Evolutionary conservation across 2,888 invertebrate species (phyloP), one percentile per base, ranked within the genome.

Genomic region (Conistra vaccinii): DNA sequence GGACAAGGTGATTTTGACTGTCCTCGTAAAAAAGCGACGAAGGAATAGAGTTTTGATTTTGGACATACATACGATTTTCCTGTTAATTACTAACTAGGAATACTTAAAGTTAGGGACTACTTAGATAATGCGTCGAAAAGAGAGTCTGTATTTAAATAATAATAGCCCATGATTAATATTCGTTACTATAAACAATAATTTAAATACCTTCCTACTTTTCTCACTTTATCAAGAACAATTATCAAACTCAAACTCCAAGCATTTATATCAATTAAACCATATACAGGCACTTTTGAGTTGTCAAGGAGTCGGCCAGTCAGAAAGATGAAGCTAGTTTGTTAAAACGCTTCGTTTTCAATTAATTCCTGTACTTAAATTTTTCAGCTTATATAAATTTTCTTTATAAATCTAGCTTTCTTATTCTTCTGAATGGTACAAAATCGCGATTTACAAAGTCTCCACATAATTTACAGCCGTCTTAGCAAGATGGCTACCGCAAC

Each of bases 401-500:
- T 26, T 29, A 67, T 12, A 53, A 58, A 42, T 53, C 29, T 7
- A 58, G 20, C 9, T 26, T n/a, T 39, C 26, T 32, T 73, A 42
- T 60, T 71, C 7, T 14, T 29, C 7, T 29, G 14, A 80, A 63
- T n/a, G 32, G 5, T 29, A 73, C 3, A 51, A 45, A 78, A 32
- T 26, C n/a, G 1, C 9, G 14, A 65, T 58, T 45, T 35, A 53
- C 20, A 61, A 53, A 35, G n/a, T 61, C 48, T 63, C 17, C 23
- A 53, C 14, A 58, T 53, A 61, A 76, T 51, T 69, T 48, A 51
- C 65, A 45, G 35, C 61, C 39, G 20, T 51, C 42, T 80, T 69
- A 39, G 17, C 55, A 78, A 66, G 55, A 77, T 77, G 60, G 48
- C 66, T 14, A 60, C 53, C 2, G 26, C 48, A 53, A 83, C 55